Evolutionary conservation across 2,888 invertebrate genomes (phyloP).

Genomic region (Hipparchia semele): DNA sequence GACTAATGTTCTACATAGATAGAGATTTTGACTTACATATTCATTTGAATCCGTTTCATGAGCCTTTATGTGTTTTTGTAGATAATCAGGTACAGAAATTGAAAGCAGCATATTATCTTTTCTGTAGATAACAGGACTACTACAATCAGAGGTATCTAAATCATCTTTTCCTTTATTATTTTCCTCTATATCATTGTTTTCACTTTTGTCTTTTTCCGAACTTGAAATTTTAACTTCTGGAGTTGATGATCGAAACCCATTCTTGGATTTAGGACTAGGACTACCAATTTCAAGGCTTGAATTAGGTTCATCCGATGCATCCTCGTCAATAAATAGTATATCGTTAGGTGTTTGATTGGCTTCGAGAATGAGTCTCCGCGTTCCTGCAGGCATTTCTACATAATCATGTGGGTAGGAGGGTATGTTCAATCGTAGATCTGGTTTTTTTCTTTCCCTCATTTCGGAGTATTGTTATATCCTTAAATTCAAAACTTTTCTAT

Average conservation of each 20-base stretch:
- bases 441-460: constrained; percentile 67
- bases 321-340: constrained; percentile 53
- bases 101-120: constrained; percentile 78
- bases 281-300: constrained; percentile 40
- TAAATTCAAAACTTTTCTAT: not conserved
- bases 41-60: not conserved
- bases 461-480: constrained; percentile 2
- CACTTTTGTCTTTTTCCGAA: constrained; percentile 39
- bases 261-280: constrained; percentile 28
- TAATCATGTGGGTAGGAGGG: constrained; percentile 69
- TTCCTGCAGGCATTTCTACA: constrained; percentile 70
- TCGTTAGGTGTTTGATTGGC: constrained; percentile 49
- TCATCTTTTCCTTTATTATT: not conserved
- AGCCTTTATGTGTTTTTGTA: not conserved
- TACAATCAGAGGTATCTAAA: constrained; percentile 33
- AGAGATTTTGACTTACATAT: constrained; percentile 19
- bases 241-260: constrained; percentile 53
- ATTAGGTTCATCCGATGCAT: constrained; percentile 35
- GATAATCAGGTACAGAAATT: constrained; percentile 83
- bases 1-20: not conserved
- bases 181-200: not conserved
- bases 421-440: constrained; percentile 65
- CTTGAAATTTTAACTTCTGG: constrained; percentile 64
- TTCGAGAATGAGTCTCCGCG: constrained; percentile 54
- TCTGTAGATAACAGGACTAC: constrained; percentile 53